These are phyloP conservation scores for Acromyrmex charruanus DNA, from an alignment of 1,140 invertebrate genomes.

Conservation along the genomic window DNA sequence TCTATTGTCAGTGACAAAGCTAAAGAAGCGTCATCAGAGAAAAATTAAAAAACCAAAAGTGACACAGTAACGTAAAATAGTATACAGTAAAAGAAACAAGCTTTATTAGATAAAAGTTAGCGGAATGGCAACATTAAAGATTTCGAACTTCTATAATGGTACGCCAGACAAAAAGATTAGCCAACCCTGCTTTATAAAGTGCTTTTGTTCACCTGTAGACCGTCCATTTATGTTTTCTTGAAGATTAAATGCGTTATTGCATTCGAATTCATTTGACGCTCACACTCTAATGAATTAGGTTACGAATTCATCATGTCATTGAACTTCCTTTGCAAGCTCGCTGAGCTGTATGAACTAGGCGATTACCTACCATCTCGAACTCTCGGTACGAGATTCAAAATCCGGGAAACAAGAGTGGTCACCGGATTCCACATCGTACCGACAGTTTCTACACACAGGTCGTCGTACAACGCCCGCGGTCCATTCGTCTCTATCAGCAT, in stretches of 20 bases:
- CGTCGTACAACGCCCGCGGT: conserved; percentile 66
- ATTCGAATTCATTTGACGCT: background rate
- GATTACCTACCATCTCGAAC: conserved; percentile 40
- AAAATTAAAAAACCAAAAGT: too few species aligned
- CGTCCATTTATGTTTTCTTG: background rate
- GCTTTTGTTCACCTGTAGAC: background rate
- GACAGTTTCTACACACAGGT: conserved; percentile 58
- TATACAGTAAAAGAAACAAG: too few species aligned
- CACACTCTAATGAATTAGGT: background rate
- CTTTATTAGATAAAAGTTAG: too few species aligned
- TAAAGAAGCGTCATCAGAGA: too few species aligned
- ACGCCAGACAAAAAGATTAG: too few species aligned
- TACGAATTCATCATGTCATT: conserved; percentile 21
- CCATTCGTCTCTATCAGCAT: conserved; percentile 70
- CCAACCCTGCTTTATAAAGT: too few species aligned
- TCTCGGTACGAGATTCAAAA: conserved; percentile 42
- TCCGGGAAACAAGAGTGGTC: conserved; percentile 70
- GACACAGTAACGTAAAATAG: too few species aligned
- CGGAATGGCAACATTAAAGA: too few species aligned
- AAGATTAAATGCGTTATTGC: background rate
- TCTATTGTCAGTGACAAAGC: too few species aligned
- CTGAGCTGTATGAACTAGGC: background rate
- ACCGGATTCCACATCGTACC: conserved; percentile 53
- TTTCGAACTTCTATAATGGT: too few species aligned
- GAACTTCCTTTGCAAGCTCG: background rate